phyloP scores from a whole-genome alignment of 1,140 invertebrate genomes.

The Drosophila suzukii region DNA sequence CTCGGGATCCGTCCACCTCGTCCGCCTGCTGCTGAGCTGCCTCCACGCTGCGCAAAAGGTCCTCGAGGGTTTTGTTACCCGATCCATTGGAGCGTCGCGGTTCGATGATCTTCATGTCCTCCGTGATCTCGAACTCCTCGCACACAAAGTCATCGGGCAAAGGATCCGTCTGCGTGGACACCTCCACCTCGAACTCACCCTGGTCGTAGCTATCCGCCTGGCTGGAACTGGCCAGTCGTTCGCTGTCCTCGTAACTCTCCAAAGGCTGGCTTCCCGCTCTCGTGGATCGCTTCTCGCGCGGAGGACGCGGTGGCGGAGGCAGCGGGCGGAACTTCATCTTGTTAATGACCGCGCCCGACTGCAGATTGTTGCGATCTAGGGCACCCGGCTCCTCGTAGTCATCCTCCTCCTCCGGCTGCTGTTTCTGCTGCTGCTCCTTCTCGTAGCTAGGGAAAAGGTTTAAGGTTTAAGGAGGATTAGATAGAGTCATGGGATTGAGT shows the following conservation, averaged over 20 bases:
- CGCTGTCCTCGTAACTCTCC: conserved; percentile 74
- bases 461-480: conserved; percentile 76
- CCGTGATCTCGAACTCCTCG: conserved; percentile 87
- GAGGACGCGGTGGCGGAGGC: conserved; percentile 92
- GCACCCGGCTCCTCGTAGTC: conserved; percentile 77
- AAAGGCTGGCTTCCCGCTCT: conserved; percentile 64
- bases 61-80: conserved; percentile 69
- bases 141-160: conserved; percentile 91
- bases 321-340: conserved; percentile 92
- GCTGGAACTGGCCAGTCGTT: conserved; percentile 74
- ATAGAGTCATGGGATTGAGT: conserved; percentile 29
- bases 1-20: conserved; percentile 48
- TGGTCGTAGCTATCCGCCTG: conserved; percentile 75
- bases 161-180: conserved; percentile 92
- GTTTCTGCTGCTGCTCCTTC: conserved; percentile 12
- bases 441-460: conserved; percentile 66
- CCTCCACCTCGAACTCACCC: conserved; percentile 87
- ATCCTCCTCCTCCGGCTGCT: conserved; percentile 52
- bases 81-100: conserved; percentile 50
- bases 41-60: conserved; percentile 68
- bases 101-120: conserved; percentile 83
- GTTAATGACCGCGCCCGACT: conserved; percentile 89
- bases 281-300: conserved; percentile 86
- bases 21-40: conserved; percentile 42
- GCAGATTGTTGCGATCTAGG: conserved; percentile 84